Conservation (phyloP, 2,888 invertebrate species). For the Cataglyphis livida region DNA sequence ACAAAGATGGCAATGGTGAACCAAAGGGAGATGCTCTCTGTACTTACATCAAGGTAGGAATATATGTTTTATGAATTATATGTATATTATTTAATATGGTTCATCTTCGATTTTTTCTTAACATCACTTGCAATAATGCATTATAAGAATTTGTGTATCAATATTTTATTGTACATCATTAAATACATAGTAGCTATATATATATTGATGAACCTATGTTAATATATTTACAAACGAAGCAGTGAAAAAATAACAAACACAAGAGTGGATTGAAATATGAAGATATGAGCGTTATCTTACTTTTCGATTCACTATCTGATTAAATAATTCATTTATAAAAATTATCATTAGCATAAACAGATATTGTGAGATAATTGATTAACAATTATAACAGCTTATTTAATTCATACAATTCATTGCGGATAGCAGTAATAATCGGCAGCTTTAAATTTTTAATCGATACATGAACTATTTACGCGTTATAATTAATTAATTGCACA, state of each 20-base stretch:
- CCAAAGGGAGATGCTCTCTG: constrained; percentile 98
- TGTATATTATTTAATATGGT: background rate
- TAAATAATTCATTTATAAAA: constrained; percentile 28
- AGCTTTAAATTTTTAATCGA: background rate
- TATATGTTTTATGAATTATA: constrained; percentile 7
- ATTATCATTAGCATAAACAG: constrained; percentile 34
- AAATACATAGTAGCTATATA: constrained; percentile 55
- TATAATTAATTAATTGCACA: constrained; percentile 20
- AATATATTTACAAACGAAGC: constrained; percentile 74
- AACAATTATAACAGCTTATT: background rate
- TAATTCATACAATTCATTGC: background rate
- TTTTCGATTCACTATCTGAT: constrained; percentile 1
- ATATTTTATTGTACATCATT: constrained; percentile 63
- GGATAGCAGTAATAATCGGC: background rate
- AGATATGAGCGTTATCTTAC: background rate
- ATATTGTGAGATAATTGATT: constrained; percentile 13
- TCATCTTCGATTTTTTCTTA: background rate
- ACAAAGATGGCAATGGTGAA: constrained; percentile 92
- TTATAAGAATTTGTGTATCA: constrained; percentile 30
- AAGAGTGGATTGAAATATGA: constrained; percentile 51
- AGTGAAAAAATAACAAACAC: constrained; percentile 63
- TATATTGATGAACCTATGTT: constrained; percentile 38
- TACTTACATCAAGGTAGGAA: constrained; percentile 95
- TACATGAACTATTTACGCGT: background rate
- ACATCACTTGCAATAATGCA: background rate